Evolutionary conservation across 2,888 invertebrate species (phyloP).

Genomic region (Linnaemya tessellans): DNA sequence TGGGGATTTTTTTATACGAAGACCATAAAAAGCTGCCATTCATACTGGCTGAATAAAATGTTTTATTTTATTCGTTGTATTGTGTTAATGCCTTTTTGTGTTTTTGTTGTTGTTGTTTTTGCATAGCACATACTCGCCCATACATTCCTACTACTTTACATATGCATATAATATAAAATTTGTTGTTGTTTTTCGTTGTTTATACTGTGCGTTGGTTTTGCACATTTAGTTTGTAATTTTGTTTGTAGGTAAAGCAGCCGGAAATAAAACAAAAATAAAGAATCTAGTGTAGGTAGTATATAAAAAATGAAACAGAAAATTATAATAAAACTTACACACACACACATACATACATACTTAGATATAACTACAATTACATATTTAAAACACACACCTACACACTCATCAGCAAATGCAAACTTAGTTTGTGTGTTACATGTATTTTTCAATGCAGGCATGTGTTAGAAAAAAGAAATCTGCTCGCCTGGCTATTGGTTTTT

Average conservation of each 20-base stretch:
- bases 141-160: background rate
- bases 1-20: constrained; percentile 17
- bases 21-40: constrained; percentile 50
- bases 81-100: constrained; percentile 37
- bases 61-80: constrained; percentile 66
- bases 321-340: constrained; percentile 7
- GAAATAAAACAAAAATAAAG: constrained; percentile 29
- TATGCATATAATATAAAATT: background rate
- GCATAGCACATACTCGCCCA: background rate
- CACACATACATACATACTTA: background rate
- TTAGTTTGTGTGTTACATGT: background rate
- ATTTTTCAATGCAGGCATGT: background rate
- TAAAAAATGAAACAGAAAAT: constrained; percentile 44
- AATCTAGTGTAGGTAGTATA: background rate
- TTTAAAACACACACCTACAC: background rate
- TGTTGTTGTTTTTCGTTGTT: constrained; percentile 18
- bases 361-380: background rate
- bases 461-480: constrained; percentile 1
- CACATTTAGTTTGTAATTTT: constrained; percentile 58
- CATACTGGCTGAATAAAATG: constrained; percentile 67
- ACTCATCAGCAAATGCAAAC: background rate
- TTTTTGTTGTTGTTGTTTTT: constrained; percentile 26
- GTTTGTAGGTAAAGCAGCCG: background rate
- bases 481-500: constrained; percentile 36
- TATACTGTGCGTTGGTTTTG: constrained; percentile 41